Base-by-base conservation (phyloP, 2,888 invertebrate genomes). In the Laothoe populi region DNA sequence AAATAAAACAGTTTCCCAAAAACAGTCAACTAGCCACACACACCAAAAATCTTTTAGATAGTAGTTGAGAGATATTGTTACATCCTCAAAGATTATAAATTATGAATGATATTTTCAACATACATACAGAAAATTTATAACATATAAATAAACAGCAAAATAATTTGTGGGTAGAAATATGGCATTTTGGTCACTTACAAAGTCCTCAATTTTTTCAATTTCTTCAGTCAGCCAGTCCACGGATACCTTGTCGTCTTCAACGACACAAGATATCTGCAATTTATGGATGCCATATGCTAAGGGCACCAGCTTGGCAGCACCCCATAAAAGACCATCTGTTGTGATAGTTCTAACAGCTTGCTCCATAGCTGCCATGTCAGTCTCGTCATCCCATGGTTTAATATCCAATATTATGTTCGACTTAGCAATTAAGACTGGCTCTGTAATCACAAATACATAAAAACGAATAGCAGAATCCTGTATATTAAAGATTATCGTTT, bases 211-310 rank as follows among this genome's bases (percentile, higher is more conserved):
- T 73, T 95, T 96, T 79, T 97, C 96, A 71, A 99, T 96, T 85
- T 96, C 94, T 87, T 99, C 99, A 73, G 95, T 96, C 38, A 98
- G 93, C 95, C 95, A 96, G 84, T 98, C 98, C 58, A 97, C 94
- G 42, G 97, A 97, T 21, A 99, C 97, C 89, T 98, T 98, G n/a
- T 98, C 98, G 87, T 99, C 99, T 93, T 98, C 98, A 42, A 99
- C 97, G 49, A 98, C 98, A 86, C 96, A 97, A 38, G 96, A 96
- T 74, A 99, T 98, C 87, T 97, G 97, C 62, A 99, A 93, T 85
- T 99, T 99, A 74, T 96, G 95, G 74, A 99, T 98, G 62, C 98
- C 98, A 90, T 96, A 99, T 4, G 97, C 98, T 44, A 99, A 94
- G 31, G 98, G 98, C 8, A 98, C 97, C 61, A 98, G 91, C 94